Conservation (phyloP, 2,888 invertebrate species). For the Drosophila lacicola region DNA sequence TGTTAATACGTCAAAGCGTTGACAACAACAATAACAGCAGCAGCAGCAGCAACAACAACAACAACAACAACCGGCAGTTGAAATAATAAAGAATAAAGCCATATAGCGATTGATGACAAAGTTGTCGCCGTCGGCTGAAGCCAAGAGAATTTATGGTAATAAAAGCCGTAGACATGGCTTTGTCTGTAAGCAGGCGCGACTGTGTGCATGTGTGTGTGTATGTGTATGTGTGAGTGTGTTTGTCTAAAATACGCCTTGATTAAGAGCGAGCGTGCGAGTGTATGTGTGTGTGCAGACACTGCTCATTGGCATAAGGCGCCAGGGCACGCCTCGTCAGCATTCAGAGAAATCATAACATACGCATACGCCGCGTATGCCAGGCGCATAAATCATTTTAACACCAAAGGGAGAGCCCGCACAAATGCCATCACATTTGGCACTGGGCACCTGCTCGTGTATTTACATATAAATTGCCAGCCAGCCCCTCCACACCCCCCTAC, state of each 20-base stretch:
- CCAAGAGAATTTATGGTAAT: constrained; percentile 73
- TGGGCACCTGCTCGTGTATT: constrained; percentile 49
- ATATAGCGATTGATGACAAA: constrained; percentile 43
- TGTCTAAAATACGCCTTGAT: constrained; percentile 56
- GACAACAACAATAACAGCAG: constrained; percentile 24
- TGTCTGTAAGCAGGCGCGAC: constrained; percentile 16
- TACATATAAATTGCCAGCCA: constrained; percentile 37
- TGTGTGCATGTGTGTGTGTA: background rate
- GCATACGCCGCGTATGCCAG: constrained; percentile 60
- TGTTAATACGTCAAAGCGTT: constrained; percentile 74
- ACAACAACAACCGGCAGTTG: constrained; percentile 7
- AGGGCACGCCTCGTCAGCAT: constrained; percentile 48
- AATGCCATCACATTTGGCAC: constrained; percentile 29
- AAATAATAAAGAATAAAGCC: constrained; percentile 32
- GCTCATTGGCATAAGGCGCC: constrained; percentile 60
- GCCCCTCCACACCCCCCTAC: background rate
- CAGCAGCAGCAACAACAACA: background rate
- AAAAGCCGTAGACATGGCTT: constrained; percentile 64
- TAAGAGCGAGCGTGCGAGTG: constrained; percentile 48
- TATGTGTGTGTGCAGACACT: constrained; percentile 45
- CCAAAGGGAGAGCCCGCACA: constrained; percentile 29
- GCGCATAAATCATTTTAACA: constrained; percentile 66
- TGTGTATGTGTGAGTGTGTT: constrained; percentile 14
- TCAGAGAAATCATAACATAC: constrained; percentile 64
- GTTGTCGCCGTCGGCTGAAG: constrained; percentile 44